These are phyloP conservation scores for Lytechinus variegatus DNA, from an alignment of 35 echinoderm and acorn worm genomes.

Conservation along the genomic window DNA sequence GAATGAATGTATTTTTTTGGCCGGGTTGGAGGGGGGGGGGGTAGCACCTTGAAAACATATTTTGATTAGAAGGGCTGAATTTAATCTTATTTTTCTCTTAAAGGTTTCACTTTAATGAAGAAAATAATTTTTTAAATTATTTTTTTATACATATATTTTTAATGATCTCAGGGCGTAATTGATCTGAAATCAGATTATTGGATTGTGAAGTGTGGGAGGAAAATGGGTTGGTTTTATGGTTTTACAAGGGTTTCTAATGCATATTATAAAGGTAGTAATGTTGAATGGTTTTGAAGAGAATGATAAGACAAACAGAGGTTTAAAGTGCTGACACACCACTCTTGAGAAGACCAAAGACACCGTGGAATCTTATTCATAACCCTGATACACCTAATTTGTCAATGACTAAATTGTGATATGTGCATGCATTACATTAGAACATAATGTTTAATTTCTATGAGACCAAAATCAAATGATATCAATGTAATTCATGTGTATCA, in stretches of 20 bases:
- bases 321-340: background rate
- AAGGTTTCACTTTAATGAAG: too few relatives aligned
- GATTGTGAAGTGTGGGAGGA: background rate
- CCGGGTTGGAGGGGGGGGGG: background rate
- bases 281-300: background rate
- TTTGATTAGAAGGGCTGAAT: too few relatives aligned
- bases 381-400: background rate
- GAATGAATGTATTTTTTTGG: background rate
- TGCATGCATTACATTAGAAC: background rate
- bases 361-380: background rate
- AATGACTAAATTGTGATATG: background rate
- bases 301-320: background rate
- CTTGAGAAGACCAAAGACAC: background rate
- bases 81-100: too few relatives aligned
- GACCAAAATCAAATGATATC: too few relatives aligned
- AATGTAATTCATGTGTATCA: too few relatives aligned
- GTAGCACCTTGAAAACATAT: background rate
- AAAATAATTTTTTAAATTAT: too few relatives aligned
- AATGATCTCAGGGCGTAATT: too few relatives aligned
- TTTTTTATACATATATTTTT: too few relatives aligned
- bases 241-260: background rate
- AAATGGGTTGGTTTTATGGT: background rate
- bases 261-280: background rate
- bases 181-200: background rate
- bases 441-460: background rate